Evolutionary conservation across 2,113 vertebrate genomes (phyloP), one percentile per base, ranked within the genome.

Genomic region (Vulpes ferrilata): DNA sequence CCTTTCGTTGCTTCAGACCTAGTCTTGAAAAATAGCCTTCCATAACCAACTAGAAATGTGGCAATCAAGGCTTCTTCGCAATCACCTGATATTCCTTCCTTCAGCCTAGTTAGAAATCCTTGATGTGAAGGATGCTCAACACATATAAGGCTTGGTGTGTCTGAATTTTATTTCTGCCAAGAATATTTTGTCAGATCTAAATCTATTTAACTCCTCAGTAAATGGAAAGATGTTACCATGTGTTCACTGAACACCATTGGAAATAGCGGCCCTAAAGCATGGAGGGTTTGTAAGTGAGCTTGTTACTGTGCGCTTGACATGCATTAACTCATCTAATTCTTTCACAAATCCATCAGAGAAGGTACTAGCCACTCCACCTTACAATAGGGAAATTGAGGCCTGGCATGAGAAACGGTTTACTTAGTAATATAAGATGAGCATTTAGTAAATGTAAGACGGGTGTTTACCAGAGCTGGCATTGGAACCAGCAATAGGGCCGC

Each of bases 171-270:
- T 59, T 90, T 93, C 35, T 83, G 11, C 27, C 35, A 48, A 60
- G 1, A 79, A 7, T 81, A 62, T 67, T 86, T 79, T 96, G 2
- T 82, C 82, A 92, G 19, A 89, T 84, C 76, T 93, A 88, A 86
- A 79, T 95, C 1, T 57, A 15, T 65, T 93, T 48, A 62, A 5
- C 11, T 86, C 71, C 27, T 86, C 60, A 35, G n/a, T 78, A 55
- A 92, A 81, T 74, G 17, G 38, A 94, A 89, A 73, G 32, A 80
- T 88, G 16, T 51, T 64, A 60, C 35, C 69, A 57, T 43, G 7
- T 87, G 30, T 87, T 90, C 65, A 55, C 12, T 65, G 55, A 95
- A 48, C 25, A 32, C 20, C 32, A 80, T 55, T 11, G 8, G 35
- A 93, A 82, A 62, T 15, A 38, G 6, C 3, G 15, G 13, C 65